Evolutionary conservation across 2,888 invertebrate species (phyloP), one percentile per base, ranked within the genome.

Genomic region (Amblyjoppa fuscipennis): DNA sequence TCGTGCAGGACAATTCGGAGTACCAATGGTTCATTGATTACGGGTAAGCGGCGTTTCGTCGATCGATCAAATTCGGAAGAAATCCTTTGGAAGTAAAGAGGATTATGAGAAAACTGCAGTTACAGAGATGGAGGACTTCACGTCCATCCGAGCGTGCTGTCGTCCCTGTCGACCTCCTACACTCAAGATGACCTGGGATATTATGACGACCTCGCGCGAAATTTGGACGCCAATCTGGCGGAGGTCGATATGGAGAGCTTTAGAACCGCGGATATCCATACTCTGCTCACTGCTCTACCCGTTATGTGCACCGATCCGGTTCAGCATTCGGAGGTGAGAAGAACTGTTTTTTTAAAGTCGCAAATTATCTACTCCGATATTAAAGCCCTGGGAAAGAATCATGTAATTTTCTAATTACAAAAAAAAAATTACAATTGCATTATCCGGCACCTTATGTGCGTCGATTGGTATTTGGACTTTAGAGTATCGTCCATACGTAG

Each of bases 211-310:
- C 95, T 98, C 92, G 97, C 98, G 56, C 96, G 97, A 93, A 98
- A 98, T 94, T 96, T 98, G 94, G 98, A 98, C 95, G 98, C 98
- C 86, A 98, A 98, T 94, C 96, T 98, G 91, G 98, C 98, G 61
- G 98, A 98, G 94, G 98, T 98, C 81, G 98, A 98, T 94, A 98
- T 98, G 97, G 98, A 98, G 94, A 98, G 98, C 94, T 98, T 98
- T 95, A 96, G 97, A 89, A 97, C 98, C 31, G 97, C 98, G 94
- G 98, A 98, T 93, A 98, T 98, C 90, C 98, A 98, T 93, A 97
- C 97, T 89, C 95, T 98, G 91, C 96, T 98, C 87, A 97, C 97
- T 88, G 96, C 97, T 93, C 95, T 97, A 92, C 97, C 97, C 80
- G 96, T 96, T 89, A 96, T 96, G 95, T 94, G 93, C 34, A 93